Conservation (phyloP, 2,113 vertebrate species). For the Protobothrops flavoviridis region DNA sequence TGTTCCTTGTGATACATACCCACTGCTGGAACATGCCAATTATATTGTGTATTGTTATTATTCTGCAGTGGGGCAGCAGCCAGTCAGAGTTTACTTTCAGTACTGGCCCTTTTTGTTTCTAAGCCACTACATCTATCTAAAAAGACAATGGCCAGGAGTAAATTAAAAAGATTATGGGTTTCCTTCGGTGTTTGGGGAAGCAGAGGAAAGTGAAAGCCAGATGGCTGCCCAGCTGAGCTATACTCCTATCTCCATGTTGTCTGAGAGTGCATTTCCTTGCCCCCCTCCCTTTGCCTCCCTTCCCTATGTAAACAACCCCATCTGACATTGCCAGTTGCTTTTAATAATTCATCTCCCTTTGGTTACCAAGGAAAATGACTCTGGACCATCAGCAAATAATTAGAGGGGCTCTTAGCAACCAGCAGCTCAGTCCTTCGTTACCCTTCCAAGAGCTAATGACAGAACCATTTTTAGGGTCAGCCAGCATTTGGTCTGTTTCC, state of each 20-base stretch:
- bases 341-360: constrained; percentile 61
- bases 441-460: constrained; percentile 3
- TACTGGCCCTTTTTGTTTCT: not conserved
- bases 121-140: not conserved
- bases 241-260: constrained; percentile 42
- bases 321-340: constrained; percentile 56
- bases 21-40: not conserved
- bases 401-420: constrained; percentile 31
- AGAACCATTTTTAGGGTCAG: not conserved
- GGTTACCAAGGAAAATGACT: constrained; percentile 52
- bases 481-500: fast-evolving
- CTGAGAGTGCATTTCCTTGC: not conserved
- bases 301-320: constrained; percentile 42
- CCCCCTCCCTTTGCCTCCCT: not conserved
- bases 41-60: not conserved
- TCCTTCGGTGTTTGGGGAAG: not conserved
- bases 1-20: not conserved
- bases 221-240: constrained; percentile 17
- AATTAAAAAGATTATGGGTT: not conserved
- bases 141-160: not conserved
- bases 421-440: not conserved
- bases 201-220: not conserved
- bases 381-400: constrained; percentile 44
- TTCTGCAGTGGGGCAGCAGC: not conserved
- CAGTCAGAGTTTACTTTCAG: not conserved